phyloP scores from a whole-genome alignment of 2,113 vertebrate species.

The Thermophis baileyi region DNA sequence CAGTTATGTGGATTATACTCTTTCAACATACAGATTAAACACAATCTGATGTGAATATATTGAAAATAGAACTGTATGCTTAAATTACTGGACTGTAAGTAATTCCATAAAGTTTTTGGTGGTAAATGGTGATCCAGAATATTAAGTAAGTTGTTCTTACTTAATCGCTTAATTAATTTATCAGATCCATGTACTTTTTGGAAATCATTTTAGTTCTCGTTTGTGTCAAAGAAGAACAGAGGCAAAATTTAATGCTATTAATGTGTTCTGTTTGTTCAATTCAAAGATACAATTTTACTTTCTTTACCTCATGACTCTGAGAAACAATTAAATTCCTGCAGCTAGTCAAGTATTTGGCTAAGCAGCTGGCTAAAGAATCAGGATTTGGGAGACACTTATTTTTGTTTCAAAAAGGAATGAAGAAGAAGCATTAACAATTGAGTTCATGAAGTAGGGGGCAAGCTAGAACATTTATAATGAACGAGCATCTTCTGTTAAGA shows the following conservation, averaged over 20 bases:
- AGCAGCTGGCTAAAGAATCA: constrained; percentile 19
- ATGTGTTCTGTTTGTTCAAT: constrained; percentile 25
- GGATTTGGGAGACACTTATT: neutral
- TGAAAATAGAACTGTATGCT: neutral
- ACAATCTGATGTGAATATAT: neutral
- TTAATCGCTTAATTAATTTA: neutral
- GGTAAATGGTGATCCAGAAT: neutral
- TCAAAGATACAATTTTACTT: constrained; percentile 13
- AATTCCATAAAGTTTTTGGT: neutral
- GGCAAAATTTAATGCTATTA: constrained; percentile 8
- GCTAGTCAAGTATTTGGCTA: constrained; percentile 15
- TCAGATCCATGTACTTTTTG: neutral
- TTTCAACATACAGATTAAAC: neutral
- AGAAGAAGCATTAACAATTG: neutral
- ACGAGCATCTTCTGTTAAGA: neutral
- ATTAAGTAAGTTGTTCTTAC: neutral
- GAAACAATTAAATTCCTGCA: constrained; percentile 19
- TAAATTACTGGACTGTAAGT: neutral
- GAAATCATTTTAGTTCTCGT: constrained; percentile 4
- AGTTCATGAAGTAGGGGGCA: neutral
- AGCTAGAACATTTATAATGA: neutral
- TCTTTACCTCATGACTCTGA: constrained; percentile 23
- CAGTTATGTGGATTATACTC: neutral
- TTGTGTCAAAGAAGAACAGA: constrained; percentile 1
- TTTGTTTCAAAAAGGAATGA: neutral